Base-by-base conservation (phyloP, 2,888 invertebrate species). In the Scaptomyza cyrtandrae region DNA sequence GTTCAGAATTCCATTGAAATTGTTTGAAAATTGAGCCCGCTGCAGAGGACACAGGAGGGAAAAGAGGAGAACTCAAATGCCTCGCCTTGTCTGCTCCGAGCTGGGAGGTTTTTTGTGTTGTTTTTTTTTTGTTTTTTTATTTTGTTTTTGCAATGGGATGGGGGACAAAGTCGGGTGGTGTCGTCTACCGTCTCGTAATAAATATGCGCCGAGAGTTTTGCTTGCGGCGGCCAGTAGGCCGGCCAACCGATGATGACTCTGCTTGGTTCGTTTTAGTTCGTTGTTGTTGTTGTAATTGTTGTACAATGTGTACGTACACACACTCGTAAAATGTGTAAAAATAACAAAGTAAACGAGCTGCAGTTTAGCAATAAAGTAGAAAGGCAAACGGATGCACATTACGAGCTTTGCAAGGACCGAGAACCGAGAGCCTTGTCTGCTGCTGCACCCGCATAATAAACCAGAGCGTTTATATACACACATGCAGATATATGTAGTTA, bases 311-410 rank as follows among this genome's bases (percentile, higher is more conserved):
- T 58, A 72, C 72, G 69, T 58, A 72, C 72, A 70, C 46, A 62
- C 62, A 63, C 71, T 66, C 73, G 59, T 77, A 73, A 82, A 82
- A 78, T 86, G 86, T 78, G 82, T 81, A 81, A 75, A 86, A 83
- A 83, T 83, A 86, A 86, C 80, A 83, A 83, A 80, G 76, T 82
- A 85, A 77, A 85, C 79, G 82, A 84, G 62, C 78, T 79, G 75
- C 77, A 85, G 67, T 77, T 86, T 73, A 60, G 56, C 65, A 72
- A 78, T 73, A 69, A 67, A 73, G 61, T 52, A 73, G 39, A 66
- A 70, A 78, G 63, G 80, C 70, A 85, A 85, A 78, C 75, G 78
- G 75, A 78, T 70, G 67, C 71, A 67, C 70, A 69, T 71, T 82
- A 78, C 67, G 80, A 72, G 61, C 61, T 75, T 75, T 53, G 50